Evolutionary conservation across 2,113 vertebrate genomes (phyloP).

Genomic region (Callorhinus ursinus): DNA sequence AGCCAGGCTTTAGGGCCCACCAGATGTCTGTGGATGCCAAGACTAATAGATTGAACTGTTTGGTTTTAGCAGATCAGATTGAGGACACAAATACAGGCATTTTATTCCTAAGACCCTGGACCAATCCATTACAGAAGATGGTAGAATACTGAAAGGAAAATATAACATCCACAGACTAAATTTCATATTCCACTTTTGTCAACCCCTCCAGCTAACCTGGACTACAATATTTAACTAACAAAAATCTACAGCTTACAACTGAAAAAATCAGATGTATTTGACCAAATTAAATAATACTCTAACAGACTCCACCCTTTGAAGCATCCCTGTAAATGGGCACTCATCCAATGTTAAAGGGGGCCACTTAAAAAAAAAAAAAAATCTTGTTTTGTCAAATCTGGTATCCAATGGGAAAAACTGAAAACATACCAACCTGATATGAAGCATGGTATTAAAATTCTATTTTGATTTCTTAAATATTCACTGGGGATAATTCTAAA

Average conservation of each 20-base stretch:
- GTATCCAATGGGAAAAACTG: neutral
- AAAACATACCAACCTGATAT: neutral
- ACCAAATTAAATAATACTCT: neutral
- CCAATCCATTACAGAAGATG: neutral
- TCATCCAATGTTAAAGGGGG: neutral
- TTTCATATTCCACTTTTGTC: neutral
- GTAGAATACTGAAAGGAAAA: neutral
- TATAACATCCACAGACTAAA: neutral
- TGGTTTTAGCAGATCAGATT: neutral
- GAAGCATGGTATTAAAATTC: slow-evolving; percentile 14
- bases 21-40: neutral
- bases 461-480: neutral
- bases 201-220: neutral
- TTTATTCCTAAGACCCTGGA: neutral
- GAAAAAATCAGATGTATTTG: neutral
- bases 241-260: neutral
- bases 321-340: neutral
- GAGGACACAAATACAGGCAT: neutral
- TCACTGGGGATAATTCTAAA: slow-evolving; percentile 11
- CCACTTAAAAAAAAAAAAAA: slow-evolving; percentile 21
- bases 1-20: neutral
- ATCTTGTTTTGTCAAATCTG: slow-evolving; percentile 5
- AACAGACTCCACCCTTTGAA: neutral
- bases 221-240: neutral
- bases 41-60: neutral